Percentiles rank a stretch among this genome's conserved stretches.
These are phyloP conservation scores for Aporophyla lueneburgensis DNA, from an alignment of 2,888 invertebrate genomes.

Conservation along the genomic window DNA sequence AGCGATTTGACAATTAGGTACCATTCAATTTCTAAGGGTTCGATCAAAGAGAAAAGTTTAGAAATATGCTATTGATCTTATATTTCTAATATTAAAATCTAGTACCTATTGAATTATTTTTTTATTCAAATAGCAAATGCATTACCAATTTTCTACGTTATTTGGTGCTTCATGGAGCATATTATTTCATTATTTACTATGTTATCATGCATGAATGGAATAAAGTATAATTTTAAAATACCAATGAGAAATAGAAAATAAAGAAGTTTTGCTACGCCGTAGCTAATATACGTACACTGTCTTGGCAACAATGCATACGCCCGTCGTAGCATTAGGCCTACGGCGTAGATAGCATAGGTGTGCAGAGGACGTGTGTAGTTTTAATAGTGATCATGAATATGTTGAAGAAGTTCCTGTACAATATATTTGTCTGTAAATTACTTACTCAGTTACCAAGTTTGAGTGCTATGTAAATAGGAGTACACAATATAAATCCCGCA, in stretches of 20 bases:
- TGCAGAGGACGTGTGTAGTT: not conserved
- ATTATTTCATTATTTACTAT: not conserved
- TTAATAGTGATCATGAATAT: not conserved
- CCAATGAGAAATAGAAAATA: too few species aligned
- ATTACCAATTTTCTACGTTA: not conserved
- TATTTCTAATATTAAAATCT: slow-evolving; percentile 5
- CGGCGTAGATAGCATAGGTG: not conserved
- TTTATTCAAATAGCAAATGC: not conserved
- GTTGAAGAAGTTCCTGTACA: not conserved
- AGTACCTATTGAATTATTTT: not conserved
- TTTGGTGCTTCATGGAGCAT: slow-evolving; percentile 8
- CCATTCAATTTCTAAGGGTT: slow-evolving; percentile 45
- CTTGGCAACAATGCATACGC: slow-evolving; percentile 5
- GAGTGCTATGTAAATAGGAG: slow-evolving; percentile 47
- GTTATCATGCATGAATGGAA: not conserved
- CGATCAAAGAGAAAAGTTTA: slow-evolving; percentile 41
- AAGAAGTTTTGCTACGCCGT: not conserved
- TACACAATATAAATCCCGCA: slow-evolving; percentile 50
- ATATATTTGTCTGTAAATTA: not conserved
- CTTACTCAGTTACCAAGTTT: not conserved
- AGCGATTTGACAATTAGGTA: slow-evolving; percentile 57
- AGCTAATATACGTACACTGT: not conserved
- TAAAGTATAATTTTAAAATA: not conserved
- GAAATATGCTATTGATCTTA: slow-evolving; percentile 22
- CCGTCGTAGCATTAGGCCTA: slow-evolving; percentile 1